Evolutionary conservation across 2,888 invertebrate genomes (phyloP), one percentile per base, ranked within the genome.

Genomic region (Drosophila anomelani): DNA sequence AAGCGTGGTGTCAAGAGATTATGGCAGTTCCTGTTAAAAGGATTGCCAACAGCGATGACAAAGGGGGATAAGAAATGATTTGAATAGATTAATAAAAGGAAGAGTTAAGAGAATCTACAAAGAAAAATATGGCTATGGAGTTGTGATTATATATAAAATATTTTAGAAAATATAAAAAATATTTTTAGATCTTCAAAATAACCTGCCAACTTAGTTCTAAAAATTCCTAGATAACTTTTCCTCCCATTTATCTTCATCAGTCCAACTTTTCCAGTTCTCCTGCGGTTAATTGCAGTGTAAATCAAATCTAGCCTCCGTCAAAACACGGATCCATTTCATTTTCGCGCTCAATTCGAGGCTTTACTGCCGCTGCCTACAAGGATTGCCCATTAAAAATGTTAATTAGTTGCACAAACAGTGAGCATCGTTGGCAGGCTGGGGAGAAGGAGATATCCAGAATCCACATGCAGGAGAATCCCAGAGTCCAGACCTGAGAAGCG

Each of bases 341-440:
- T 69, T 44, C 53, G 54, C 62, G 26, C 20, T 63, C 12, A 13
- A 32, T 54, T 32, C 44, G 44, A 64, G 39, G 34, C 39, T n/a
- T 5, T 29, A 26, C 23, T 36, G 13, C 46, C 32, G 62, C 68
- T 75, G 77, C 72, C 80, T 73, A 84, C 84, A 84, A 88, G 84
- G 76, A 84, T 84, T 88, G 78, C 78, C 88, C 84, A 84, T 84
- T 84, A 84, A 84, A 84, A 84, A 84, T 84, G 84, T 88, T 84
- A 84, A 84, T 84, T 84, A 84, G 88, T 85, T 88, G 85, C 85
- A 82, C 84, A 84, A 84, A 84, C 84, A 85, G 75, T 82, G 88
- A 82, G 88, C 84, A 78, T 84, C 80, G 85, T 20, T 41, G 41
- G 36, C 38, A 12, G 61, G 7, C 47, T 54, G 66, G 66, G 66